Evolutionary conservation across 1,140 invertebrate genomes (phyloP).

Genomic region (Caenorhabditis tropicalis): DNA sequence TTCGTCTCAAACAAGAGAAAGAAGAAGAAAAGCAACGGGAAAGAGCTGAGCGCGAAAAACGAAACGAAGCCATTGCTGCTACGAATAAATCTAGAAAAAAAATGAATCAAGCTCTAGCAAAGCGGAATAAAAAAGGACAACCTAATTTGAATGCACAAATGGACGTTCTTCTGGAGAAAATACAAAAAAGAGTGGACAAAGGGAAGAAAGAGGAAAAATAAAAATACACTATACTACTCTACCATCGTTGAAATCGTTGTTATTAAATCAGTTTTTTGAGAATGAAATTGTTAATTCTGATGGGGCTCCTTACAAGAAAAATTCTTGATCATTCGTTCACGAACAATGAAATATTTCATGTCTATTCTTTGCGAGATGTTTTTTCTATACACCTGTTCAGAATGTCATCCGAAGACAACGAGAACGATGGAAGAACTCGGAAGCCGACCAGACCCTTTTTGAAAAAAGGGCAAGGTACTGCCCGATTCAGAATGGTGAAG

Average conservation of each 20-base stretch:
- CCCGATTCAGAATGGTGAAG: neutral
- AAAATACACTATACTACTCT: no score
- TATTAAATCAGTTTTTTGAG: neutral
- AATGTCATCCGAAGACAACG: neutral
- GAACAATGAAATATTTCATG: no score
- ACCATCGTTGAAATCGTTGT: no score
- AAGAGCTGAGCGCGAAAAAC: slow-evolving; percentile 11
- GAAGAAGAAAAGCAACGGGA: slow-evolving; percentile 28
- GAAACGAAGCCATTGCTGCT: slow-evolving; percentile 17
- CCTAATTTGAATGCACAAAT: slow-evolving; percentile 37
- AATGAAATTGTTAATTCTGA: no score
- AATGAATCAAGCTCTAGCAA: slow-evolving; percentile 7
- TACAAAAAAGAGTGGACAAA: slow-evolving; percentile 16
- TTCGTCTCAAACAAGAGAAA: slow-evolving; percentile 26
- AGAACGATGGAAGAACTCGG: neutral
- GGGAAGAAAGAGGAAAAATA: neutral
- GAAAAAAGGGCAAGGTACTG: slow-evolving; percentile 13
- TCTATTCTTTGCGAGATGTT: no score
- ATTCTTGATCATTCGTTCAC: no score
- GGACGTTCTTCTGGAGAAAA: slow-evolving; percentile 23
- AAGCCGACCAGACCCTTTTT: neutral
- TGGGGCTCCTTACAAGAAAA: no score
- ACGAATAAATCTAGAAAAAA: slow-evolving; percentile 34
- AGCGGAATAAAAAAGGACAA: slow-evolving; percentile 34
- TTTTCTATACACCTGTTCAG: no score